These are phyloP conservation scores for Misgurnus anguillicaudatus DNA, from an alignment of 2,113 vertebrate genomes.

Conservation along the genomic window DNA sequence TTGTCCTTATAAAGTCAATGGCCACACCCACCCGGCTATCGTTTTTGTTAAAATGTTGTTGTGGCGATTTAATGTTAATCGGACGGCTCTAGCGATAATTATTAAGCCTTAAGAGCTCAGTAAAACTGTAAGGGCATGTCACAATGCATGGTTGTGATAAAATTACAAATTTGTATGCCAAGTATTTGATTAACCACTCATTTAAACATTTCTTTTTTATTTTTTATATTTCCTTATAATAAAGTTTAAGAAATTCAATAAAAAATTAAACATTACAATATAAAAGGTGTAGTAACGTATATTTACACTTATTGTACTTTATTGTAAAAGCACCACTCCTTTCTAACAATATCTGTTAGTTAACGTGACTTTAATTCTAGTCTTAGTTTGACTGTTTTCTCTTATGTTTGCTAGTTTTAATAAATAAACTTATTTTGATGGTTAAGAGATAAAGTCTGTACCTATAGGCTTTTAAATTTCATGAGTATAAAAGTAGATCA, in stretches of 20 bases:
- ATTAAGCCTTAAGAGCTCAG: too few species aligned
- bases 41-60: background rate
- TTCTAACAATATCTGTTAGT: too few species aligned
- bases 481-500: background rate
- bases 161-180: too few species aligned
- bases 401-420: background rate
- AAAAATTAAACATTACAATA: too few species aligned
- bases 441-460: background rate
- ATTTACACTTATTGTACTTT: background rate
- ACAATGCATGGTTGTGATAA: too few species aligned
- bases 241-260: too few species aligned
- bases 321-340: background rate
- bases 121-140: too few species aligned
- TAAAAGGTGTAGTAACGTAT: too few species aligned
- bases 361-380: background rate
- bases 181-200: too few species aligned
- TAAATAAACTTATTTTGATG: background rate
- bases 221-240: too few species aligned
- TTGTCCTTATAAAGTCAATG: background rate
- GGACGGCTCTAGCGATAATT: too few species aligned
- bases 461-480: conserved; percentile 1
- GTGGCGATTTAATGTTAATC: background rate
- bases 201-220: too few species aligned
- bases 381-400: background rate
- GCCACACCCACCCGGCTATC: background rate